A percentile compares a stretch with the other conserved stretches of the same genome.
These are phyloP conservation scores for Eulemur rufifrons DNA, from an alignment of 2,113 vertebrate species.

Conservation along the genomic window DNA sequence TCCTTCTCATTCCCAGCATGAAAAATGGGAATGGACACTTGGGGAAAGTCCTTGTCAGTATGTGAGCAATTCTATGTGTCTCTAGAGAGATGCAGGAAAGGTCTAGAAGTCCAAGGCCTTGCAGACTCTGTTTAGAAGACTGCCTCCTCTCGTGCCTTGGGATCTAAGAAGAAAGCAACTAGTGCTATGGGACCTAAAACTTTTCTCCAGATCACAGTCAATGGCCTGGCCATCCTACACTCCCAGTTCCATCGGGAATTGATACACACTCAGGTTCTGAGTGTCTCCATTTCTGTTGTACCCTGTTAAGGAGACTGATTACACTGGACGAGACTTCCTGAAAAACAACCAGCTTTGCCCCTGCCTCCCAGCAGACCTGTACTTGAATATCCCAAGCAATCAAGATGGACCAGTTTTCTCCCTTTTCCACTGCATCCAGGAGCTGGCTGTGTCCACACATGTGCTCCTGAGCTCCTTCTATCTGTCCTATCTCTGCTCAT, in stretches of 20 bases:
- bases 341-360: neutral
- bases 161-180: neutral
- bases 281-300: neutral
- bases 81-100: neutral
- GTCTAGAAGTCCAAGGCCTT: neutral
- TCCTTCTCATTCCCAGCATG: neutral
- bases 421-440: neutral
- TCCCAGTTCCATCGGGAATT: neutral
- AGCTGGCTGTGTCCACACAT: neutral
- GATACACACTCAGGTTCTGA: accelerated
- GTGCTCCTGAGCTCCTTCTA: neutral
- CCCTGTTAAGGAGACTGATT: neutral
- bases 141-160: neutral
- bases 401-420: neutral
- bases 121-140: neutral
- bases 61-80: neutral
- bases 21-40: neutral
- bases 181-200: neutral
- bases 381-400: neutral
- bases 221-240: neutral
- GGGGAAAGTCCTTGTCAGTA: neutral
- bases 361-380: neutral
- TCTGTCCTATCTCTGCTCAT: neutral
- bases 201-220: neutral
- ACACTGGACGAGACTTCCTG: neutral